phyloP scores from a whole-genome alignment of 1,140 invertebrate genomes.

The Protaetia brevitarsis region DNA sequence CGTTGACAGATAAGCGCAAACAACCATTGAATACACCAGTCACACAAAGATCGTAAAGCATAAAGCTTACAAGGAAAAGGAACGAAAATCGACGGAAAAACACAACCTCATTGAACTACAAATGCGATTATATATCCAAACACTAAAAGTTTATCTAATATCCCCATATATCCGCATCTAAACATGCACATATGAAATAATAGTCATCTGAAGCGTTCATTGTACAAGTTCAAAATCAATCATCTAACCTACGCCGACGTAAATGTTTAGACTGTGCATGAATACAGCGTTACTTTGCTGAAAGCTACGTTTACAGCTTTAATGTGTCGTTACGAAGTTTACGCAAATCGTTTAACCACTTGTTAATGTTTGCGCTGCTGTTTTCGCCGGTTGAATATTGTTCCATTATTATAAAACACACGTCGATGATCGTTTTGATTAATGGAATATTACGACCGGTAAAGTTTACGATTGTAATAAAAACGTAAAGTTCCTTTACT shows the following conservation, averaged over 20 bases:
- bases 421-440: background rate
- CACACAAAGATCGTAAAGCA: too few relatives aligned
- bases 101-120: too few relatives aligned
- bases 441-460: background rate
- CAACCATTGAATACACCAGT: too few relatives aligned
- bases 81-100: too few relatives aligned
- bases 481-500: too few relatives aligned
- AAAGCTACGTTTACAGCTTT: background rate
- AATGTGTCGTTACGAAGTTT: constrained; percentile 14
- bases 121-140: too few relatives aligned
- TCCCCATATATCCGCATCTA: too few relatives aligned
- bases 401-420: background rate
- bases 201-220: too few relatives aligned
- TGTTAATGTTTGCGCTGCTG: background rate
- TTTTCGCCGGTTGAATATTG: background rate
- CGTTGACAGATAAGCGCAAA: background rate
- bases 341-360: background rate
- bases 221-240: background rate
- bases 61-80: too few relatives aligned
- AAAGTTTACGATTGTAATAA: too few relatives aligned
- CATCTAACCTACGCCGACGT: background rate
- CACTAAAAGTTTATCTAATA: too few relatives aligned
- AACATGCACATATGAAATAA: too few relatives aligned
- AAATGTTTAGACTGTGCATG: background rate
- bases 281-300: background rate